Evolutionary conservation across 2,888 invertebrate genomes (phyloP).

Genomic region (Diploptera punctata): DNA sequence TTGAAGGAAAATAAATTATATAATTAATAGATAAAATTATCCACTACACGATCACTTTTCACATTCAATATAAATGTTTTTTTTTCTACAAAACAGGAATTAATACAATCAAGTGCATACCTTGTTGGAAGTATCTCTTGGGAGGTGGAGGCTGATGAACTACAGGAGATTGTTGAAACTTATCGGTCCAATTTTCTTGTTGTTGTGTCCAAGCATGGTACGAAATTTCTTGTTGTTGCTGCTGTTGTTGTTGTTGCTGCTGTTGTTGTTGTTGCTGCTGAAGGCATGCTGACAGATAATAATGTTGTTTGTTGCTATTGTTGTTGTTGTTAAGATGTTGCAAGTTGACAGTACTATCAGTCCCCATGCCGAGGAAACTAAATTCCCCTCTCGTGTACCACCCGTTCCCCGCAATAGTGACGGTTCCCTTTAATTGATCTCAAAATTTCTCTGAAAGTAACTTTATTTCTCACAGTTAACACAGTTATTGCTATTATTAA

Average conservation of each 20-base stretch:
- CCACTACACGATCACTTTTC: too few relatives aligned
- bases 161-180: conserved; percentile 39
- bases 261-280: neutral
- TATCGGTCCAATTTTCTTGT: conserved; percentile 49
- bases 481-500: too few relatives aligned
- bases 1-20: too few relatives aligned
- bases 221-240: conserved; percentile 3
- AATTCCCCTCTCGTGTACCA: neutral
- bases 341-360: neutral
- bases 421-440: too few relatives aligned
- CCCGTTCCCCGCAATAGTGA: conserved; percentile 22
- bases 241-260: neutral
- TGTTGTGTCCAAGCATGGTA: conserved; percentile 50
- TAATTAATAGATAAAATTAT: too few relatives aligned
- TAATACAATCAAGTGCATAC: conserved; percentile 20
- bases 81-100: too few relatives aligned
- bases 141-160: conserved; percentile 35
- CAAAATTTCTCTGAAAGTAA: too few relatives aligned
- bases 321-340: neutral
- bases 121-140: conserved; percentile 37
- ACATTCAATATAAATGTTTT: too few relatives aligned
- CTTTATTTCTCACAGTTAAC: too few relatives aligned
- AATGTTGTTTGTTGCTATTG: conserved; percentile 1
- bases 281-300: neutral
- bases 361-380: conserved; percentile 6